phyloP scores from a whole-genome alignment of 2,113 vertebrate genomes.

The Equus quagga region DNA sequence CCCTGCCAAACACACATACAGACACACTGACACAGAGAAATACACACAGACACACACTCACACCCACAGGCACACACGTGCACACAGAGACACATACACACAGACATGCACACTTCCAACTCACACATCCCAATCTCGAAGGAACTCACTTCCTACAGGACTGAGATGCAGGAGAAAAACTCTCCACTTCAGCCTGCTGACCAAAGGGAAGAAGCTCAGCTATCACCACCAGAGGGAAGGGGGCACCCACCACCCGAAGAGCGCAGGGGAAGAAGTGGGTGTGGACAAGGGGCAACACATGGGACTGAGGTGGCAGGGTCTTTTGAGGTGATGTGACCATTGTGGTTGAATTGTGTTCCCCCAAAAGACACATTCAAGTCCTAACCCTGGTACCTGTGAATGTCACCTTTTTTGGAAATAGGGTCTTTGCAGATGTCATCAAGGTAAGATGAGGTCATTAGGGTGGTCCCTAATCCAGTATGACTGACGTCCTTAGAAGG shows the following conservation, averaged over 20 bases:
- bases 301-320: too few species aligned
- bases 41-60: not conserved
- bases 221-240: too few species aligned
- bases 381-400: not conserved
- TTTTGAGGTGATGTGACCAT: not conserved
- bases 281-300: accelerated
- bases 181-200: not conserved
- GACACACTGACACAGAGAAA: not conserved
- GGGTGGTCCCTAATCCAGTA: too few species aligned
- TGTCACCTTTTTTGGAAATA: not conserved
- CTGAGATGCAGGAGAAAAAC: not conserved
- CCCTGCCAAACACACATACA: not conserved
- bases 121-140: not conserved
- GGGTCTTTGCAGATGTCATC: not conserved
- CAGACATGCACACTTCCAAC: not conserved
- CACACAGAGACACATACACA: not conserved
- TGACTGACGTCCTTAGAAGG: not conserved
- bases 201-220: not conserved
- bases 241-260: accelerated
- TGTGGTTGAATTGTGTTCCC: not conserved
- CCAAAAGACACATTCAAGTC: not conserved
- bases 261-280: accelerated
- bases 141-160: not conserved
- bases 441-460: too few species aligned
- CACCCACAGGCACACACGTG: not conserved